Percentiles rank a stretch among this genome's conserved stretches.
Evolutionary conservation across 2,888 invertebrate genomes (phyloP).

Genomic region (Habroteleia sp.): DNA sequence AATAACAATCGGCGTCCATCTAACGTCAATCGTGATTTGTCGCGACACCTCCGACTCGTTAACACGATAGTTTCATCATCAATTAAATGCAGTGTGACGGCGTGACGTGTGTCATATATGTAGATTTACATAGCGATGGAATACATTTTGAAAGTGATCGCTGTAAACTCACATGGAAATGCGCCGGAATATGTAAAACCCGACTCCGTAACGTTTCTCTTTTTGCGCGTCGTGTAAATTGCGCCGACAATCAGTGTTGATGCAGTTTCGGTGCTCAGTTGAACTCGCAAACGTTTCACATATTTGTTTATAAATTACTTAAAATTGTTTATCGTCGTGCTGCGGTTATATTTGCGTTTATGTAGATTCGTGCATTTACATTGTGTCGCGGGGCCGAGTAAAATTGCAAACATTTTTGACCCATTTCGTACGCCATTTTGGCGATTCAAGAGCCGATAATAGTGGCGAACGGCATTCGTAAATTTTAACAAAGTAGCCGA

Average conservation of each 20-base stretch:
- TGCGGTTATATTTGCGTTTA: conserved; percentile 19
- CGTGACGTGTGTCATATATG: conserved; percentile 52
- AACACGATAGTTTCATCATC: conserved; percentile 44
- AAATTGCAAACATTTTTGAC: not conserved
- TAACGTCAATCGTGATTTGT: conserved; percentile 48
- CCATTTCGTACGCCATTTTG: not conserved
- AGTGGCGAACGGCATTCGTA: not conserved
- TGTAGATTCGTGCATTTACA: conserved; percentile 1
- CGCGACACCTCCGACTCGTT: conserved; percentile 40
- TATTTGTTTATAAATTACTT: conserved; percentile 47
- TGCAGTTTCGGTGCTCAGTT: conserved; percentile 50
- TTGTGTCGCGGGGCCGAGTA: too few relatives aligned
- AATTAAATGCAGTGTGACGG: conserved; percentile 26
- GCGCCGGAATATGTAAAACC: conserved; percentile 67
- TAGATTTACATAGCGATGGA: conserved; percentile 40
- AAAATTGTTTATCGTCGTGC: conserved; percentile 27
- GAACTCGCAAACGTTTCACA: conserved; percentile 27
- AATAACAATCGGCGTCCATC: conserved; percentile 23
- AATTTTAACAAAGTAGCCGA: not conserved
- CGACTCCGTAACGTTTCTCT: conserved; percentile 55
- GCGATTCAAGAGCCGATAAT: not conserved
- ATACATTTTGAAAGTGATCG: conserved; percentile 67
- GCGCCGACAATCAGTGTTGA: conserved; percentile 50
- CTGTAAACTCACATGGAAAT: conserved; percentile 73
- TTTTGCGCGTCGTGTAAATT: conserved; percentile 45